Percentiles rank a stretch among this genome's conserved stretches.
phyloP scores from a whole-genome alignment of 2,888 invertebrate species.

The Spilosoma lubricipeda region DNA sequence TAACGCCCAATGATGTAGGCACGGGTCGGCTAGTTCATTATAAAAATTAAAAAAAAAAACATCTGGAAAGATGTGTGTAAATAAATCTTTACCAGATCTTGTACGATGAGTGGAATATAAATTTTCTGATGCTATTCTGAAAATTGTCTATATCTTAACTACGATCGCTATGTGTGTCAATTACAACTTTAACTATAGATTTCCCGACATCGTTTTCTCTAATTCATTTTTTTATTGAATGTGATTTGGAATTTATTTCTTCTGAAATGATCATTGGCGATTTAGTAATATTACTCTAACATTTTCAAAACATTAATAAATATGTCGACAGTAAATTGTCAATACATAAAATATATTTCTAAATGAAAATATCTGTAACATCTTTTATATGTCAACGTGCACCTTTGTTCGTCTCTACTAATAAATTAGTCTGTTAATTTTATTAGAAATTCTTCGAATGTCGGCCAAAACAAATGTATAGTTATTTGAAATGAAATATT shows the following conservation, averaged over 20 bases:
- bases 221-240: neutral
- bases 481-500: constrained; percentile 19
- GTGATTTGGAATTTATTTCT: neutral
- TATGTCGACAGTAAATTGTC: neutral
- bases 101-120: too few species aligned
- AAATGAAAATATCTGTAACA: neutral
- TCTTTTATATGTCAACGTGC: constrained; percentile 24
- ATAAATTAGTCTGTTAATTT: constrained; percentile 23
- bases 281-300: neutral
- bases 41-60: too few species aligned
- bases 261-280: neutral
- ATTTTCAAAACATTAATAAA: neutral
- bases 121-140: neutral
- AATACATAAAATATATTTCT: neutral
- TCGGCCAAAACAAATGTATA: constrained; percentile 26
- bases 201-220: neutral
- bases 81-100: too few species aligned
- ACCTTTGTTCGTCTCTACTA: constrained; percentile 11
- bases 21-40: too few species aligned
- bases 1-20: too few species aligned
- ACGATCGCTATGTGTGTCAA: neutral
- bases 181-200: neutral
- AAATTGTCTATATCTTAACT: neutral
- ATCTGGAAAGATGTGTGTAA: too few species aligned
- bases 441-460: constrained; percentile 16